These are phyloP conservation scores for Campoplex capitator DNA, from an alignment of 2,888 invertebrate species.

Conservation along the genomic window DNA sequence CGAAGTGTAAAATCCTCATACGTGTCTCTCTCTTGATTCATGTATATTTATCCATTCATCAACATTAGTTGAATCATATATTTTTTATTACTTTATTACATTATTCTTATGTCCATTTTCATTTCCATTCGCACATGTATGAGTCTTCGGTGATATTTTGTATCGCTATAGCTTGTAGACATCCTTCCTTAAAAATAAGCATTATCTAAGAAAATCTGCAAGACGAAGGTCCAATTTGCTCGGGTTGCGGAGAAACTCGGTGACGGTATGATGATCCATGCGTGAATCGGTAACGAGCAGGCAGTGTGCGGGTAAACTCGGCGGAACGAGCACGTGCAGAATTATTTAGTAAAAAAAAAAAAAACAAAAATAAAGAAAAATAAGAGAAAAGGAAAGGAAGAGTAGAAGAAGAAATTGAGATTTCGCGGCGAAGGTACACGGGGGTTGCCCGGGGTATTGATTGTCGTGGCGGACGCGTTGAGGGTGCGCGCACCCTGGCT, in stretches of 20 bases:
- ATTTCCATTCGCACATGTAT: no score
- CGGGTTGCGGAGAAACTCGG: not conserved
- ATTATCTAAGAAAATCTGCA: not conserved
- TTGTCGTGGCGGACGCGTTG: constrained; percentile 76
- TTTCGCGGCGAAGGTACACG: constrained; percentile 80
- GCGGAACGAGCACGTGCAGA: not conserved
- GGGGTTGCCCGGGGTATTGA: constrained; percentile 82
- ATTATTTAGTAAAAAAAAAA: not conserved
- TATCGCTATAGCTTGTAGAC: no score
- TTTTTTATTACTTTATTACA: no score
- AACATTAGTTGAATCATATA: no score
- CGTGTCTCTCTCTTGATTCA: no score
- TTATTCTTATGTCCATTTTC: no score
- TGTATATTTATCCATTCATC: no score
- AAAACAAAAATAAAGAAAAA: constrained; percentile 31
- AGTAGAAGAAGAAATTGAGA: constrained; percentile 76
- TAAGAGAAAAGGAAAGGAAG: constrained; percentile 30
- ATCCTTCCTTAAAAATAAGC: not conserved
- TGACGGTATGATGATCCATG: not conserved
- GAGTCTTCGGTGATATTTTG: not conserved
- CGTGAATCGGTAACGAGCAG: not conserved
- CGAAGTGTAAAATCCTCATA: no score
- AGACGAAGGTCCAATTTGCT: not conserved
- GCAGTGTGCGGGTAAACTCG: not conserved
- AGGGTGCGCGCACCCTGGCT: constrained; percentile 77